Evolutionary conservation across 2,888 invertebrate species (phyloP).

Genomic region (Falcaria lacertinaria): DNA sequence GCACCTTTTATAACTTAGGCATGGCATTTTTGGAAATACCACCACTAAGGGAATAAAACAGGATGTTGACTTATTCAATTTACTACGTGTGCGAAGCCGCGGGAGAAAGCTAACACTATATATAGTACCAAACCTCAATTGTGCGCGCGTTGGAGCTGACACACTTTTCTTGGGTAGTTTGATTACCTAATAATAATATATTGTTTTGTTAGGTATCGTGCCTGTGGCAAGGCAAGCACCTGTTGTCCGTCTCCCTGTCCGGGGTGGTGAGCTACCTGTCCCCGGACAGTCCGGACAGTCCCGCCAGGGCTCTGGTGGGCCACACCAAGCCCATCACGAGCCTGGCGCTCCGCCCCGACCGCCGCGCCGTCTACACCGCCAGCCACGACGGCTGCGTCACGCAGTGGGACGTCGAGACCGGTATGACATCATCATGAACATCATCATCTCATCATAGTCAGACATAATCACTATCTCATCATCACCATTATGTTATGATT

Average conservation of each 20-base stretch:
- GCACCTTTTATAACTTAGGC: too few species aligned
- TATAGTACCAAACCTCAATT: too few species aligned
- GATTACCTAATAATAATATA: too few species aligned
- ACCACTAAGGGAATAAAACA: too few species aligned
- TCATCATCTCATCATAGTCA: neutral
- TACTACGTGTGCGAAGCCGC: too few species aligned
- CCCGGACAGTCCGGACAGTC: conserved; percentile 89
- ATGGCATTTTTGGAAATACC: too few species aligned
- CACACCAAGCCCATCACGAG: conserved; percentile 99
- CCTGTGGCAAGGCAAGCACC: conserved; percentile 94
- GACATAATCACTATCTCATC: too few species aligned
- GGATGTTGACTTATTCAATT: too few species aligned
- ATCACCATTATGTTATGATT: too few species aligned
- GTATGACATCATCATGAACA: conserved; percentile 21
- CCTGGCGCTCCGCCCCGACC: conserved; percentile 86
- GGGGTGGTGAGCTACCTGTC: conserved; percentile 98
- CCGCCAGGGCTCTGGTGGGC: conserved; percentile 91
- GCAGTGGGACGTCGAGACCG: conserved; percentile 87
- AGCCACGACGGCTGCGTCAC: conserved; percentile 96
- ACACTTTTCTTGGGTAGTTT: too few species aligned
- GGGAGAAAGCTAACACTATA: too few species aligned
- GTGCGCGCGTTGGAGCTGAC: too few species aligned
- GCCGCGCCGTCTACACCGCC: conserved; percentile 91
- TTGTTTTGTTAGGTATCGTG: conserved; percentile 97
- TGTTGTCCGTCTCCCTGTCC: conserved; percentile 95